phyloP scores from a whole-genome alignment of 1,140 invertebrate species.

The Zaprionus ghesquierei region DNA sequence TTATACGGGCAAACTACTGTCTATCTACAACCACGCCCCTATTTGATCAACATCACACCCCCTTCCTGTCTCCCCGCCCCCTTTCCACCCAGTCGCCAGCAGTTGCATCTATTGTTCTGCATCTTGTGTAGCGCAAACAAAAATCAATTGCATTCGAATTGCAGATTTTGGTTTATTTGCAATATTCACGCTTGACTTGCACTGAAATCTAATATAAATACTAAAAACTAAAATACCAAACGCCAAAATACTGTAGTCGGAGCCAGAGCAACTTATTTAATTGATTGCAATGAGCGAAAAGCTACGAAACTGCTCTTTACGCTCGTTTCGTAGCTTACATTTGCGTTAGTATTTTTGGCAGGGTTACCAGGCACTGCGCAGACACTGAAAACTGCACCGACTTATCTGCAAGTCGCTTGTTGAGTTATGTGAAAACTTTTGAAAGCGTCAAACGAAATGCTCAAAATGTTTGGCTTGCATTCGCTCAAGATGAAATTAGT shows the following conservation, averaged over 20 bases:
- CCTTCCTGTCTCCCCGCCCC: not conserved
- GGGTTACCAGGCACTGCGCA: slow-evolving; percentile 18
- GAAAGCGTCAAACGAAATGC: not conserved
- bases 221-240: not conserved
- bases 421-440: slow-evolving; percentile 17
- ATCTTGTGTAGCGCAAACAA: slow-evolving; percentile 54
- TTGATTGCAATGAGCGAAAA: slow-evolving; percentile 37
- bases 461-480: not conserved
- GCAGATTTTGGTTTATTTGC: slow-evolving; percentile 60
- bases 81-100: too few species aligned
- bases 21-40: not conserved
- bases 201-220: slow-evolving; percentile 8
- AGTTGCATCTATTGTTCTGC: slow-evolving; percentile 36
- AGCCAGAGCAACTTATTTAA: slow-evolving; percentile 37
- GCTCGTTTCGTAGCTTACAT: too few species aligned
- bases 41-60: not conserved
- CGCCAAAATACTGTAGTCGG: not conserved
- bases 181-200: slow-evolving; percentile 11
- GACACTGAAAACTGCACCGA: slow-evolving; percentile 10
- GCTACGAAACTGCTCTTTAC: too few species aligned
- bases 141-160: slow-evolving; percentile 72
- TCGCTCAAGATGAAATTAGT: slow-evolving; percentile 23
- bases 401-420: not conserved
- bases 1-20: slow-evolving; percentile 39
- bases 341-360: slow-evolving; percentile 4